Evolutionary conservation across 2,888 invertebrate genomes (phyloP).

Genomic region (Dryomyza anilis): DNA sequence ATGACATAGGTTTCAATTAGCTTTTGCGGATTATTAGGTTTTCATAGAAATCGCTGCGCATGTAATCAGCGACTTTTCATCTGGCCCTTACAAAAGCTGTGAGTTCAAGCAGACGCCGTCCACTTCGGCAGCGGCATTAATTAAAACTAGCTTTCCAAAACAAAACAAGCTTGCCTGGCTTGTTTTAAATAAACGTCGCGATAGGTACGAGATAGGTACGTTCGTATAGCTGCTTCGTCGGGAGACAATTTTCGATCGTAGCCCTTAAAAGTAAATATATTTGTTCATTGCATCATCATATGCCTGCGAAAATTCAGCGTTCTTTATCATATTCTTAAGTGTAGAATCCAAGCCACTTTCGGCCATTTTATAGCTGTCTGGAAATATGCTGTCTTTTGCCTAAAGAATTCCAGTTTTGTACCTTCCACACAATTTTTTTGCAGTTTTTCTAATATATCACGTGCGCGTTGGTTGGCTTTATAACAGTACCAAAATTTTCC

Average conservation of each 20-base stretch:
- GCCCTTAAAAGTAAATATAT: background rate
- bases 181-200: background rate
- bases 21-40: background rate
- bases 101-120: background rate
- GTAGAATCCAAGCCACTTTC: background rate
- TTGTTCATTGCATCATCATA: background rate
- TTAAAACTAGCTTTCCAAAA: too few species aligned
- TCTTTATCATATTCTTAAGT: background rate
- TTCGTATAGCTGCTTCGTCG: background rate
- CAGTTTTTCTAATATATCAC: background rate
- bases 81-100: background rate
- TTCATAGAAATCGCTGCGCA: background rate
- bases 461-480: background rate
- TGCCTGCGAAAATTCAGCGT: background rate
- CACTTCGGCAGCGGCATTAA: background rate
- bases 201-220: background rate
- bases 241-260: background rate
- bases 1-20: background rate
- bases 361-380: background rate
- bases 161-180: background rate
- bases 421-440: background rate
- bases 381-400: background rate
- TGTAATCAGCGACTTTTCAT: background rate
- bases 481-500: background rate
- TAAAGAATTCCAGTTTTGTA: background rate